Percentiles rank a stretch among this genome's conserved stretches.
Conservation (phyloP, 2,113 vertebrate species). For the Gavia stellata region DNA sequence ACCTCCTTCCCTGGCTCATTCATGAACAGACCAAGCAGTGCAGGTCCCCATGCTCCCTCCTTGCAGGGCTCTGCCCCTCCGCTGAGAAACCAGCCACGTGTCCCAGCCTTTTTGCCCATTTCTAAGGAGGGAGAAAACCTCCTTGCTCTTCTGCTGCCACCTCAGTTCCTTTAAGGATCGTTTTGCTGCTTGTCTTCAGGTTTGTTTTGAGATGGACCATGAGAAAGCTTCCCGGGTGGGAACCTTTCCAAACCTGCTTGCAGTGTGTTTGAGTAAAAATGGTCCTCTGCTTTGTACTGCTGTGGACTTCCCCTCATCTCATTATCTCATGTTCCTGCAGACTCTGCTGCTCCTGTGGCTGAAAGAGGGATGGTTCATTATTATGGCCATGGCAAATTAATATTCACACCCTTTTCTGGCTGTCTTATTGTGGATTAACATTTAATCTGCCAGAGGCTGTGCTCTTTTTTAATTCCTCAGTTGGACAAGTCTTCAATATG, state of each 20-base stretch:
- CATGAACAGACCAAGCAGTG: neutral
- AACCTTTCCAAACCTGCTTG: neutral
- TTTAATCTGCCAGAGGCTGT: neutral
- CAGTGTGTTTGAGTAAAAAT: neutral
- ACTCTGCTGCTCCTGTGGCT: neutral
- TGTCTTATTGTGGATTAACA: neutral
- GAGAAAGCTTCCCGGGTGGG: neutral
- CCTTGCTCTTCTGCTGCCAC: neutral
- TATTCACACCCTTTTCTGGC: neutral
- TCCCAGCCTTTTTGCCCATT: neutral
- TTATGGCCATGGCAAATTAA: neutral
- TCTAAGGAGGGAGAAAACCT: neutral
- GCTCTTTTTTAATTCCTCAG: neutral
- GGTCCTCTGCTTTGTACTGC: neutral
- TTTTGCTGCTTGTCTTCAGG: neutral
- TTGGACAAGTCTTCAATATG: neutral
- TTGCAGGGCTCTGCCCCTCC: neutral
- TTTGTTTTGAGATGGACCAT: neutral
- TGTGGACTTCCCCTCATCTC: neutral
- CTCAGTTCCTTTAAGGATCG: neutral
- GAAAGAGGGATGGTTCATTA: neutral
- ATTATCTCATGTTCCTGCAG: neutral
- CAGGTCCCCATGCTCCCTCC: neutral
- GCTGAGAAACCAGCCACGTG: neutral
- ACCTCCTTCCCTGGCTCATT: neutral